Conservation (phyloP, 2,888 invertebrate genomes). For the Rhingia campestris region DNA sequence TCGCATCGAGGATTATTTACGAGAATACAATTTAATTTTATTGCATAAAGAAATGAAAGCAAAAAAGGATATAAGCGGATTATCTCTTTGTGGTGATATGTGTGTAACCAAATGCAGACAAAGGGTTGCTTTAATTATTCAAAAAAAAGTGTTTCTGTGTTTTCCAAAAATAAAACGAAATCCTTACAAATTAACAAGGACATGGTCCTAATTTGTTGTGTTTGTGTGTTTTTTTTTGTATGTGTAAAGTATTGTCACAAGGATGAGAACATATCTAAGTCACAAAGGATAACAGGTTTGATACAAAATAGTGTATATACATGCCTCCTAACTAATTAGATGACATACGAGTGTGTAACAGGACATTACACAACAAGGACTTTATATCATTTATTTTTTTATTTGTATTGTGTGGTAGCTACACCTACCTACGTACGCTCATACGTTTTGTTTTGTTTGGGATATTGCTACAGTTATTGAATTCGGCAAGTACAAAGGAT, state of each 20-base stretch:
- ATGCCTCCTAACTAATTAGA: conserved; percentile 42
- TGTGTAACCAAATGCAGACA: conserved; percentile 42
- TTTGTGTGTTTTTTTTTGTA: conserved; percentile 23
- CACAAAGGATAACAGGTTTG: conserved; percentile 70
- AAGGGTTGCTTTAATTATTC: neutral
- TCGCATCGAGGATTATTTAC: conserved; percentile 57
- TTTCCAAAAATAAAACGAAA: conserved; percentile 8
- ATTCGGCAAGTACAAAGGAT: conserved; percentile 54
- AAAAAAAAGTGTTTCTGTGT: conserved; percentile 43
- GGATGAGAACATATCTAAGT: conserved; percentile 17
- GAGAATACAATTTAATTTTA: conserved; percentile 55
- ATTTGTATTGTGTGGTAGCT: neutral
- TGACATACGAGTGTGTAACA: conserved; percentile 17
- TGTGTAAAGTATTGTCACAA: conserved; percentile 21
- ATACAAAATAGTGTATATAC: conserved; percentile 30
- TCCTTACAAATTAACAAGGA: conserved; percentile 41
- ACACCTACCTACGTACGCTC: neutral
- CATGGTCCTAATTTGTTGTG: conserved; percentile 20
- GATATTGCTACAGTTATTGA: conserved; percentile 51
- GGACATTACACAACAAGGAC: conserved; percentile 48
- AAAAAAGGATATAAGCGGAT: conserved; percentile 57
- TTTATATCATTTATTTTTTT: conserved; percentile 24
- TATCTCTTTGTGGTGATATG: conserved; percentile 44
- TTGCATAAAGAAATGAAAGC: conserved; percentile 33
- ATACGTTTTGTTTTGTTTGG: conserved; percentile 20